phyloP scores from a whole-genome alignment of 2,113 vertebrate genomes.

The Corythornis cristatus region DNA sequence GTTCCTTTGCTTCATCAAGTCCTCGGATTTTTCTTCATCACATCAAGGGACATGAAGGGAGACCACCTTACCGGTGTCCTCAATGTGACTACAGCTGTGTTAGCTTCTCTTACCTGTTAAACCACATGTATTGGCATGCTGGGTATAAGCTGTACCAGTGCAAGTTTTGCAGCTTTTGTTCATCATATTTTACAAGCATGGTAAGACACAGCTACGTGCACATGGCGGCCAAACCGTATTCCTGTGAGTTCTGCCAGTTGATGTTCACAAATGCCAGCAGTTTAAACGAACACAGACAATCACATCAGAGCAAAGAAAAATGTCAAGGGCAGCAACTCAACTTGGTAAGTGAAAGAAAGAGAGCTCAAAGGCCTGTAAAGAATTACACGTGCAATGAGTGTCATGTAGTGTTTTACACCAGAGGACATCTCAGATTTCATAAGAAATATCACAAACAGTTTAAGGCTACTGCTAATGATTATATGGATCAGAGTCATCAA shows the following conservation, averaged over 20 bases:
- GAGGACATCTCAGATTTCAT: neutral
- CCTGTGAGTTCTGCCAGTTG: conserved; percentile 30
- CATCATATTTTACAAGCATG: conserved; percentile 29
- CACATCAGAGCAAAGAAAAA: neutral
- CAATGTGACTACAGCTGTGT: conserved; percentile 18
- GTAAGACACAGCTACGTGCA: conserved; percentile 41
- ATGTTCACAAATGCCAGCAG: neutral
- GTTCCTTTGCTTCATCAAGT: conserved; percentile 37
- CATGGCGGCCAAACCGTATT: neutral
- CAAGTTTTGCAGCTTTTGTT: conserved; percentile 54
- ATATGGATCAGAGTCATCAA: neutral
- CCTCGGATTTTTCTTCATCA: conserved; percentile 48
- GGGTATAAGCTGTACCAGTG: conserved; percentile 61
- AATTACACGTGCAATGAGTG: neutral
- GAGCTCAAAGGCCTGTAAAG: neutral
- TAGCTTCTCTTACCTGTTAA: conserved; percentile 18
- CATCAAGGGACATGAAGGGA: conserved; percentile 38
- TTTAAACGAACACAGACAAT: neutral
- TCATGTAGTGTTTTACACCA: neutral
- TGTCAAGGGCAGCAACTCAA: neutral
- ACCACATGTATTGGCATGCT: conserved; percentile 66
- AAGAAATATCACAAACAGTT: neutral
- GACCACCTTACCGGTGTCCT: conserved; percentile 53
- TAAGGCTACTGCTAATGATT: neutral
- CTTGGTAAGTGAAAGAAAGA: neutral